Conservation (phyloP, 2,113 vertebrate species). For the Siniperca chuatsi region DNA sequence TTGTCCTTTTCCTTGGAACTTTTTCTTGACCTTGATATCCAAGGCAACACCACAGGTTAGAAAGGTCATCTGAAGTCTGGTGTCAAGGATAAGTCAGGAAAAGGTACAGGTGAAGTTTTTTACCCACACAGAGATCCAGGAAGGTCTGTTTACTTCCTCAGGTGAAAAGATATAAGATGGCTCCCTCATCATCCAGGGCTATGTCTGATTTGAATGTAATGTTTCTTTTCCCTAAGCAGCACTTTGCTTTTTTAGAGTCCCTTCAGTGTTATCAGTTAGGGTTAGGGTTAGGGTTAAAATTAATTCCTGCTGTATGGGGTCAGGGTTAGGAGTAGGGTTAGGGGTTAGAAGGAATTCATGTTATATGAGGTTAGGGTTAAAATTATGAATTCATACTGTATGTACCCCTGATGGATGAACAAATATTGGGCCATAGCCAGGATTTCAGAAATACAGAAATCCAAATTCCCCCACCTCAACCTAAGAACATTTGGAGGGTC, state of each 20-base stretch:
- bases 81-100: neutral
- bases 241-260: neutral
- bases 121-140: neutral
- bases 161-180: slow-evolving; percentile 38
- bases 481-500: neutral
- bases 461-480: neutral
- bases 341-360: neutral
- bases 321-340: neutral
- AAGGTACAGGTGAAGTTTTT: neutral
- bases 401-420: neutral
- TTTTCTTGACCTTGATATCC: slow-evolving; percentile 16
- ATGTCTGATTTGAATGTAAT: no score
- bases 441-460: neutral
- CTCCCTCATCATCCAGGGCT: slow-evolving; percentile 40
- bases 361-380: neutral
- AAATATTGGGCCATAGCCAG: neutral
- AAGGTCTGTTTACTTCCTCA: slow-evolving; percentile 22
- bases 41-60: slow-evolving; percentile 1
- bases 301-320: neutral
- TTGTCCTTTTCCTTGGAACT: slow-evolving; percentile 11
- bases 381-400: neutral
- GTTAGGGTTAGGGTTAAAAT: neutral
- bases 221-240: neutral
- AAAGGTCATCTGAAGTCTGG: slow-evolving; percentile 3
- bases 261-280: neutral